Evolutionary conservation across 2,113 vertebrate genomes (phyloP).

Genomic region (Telmatochromis sp.): DNA sequence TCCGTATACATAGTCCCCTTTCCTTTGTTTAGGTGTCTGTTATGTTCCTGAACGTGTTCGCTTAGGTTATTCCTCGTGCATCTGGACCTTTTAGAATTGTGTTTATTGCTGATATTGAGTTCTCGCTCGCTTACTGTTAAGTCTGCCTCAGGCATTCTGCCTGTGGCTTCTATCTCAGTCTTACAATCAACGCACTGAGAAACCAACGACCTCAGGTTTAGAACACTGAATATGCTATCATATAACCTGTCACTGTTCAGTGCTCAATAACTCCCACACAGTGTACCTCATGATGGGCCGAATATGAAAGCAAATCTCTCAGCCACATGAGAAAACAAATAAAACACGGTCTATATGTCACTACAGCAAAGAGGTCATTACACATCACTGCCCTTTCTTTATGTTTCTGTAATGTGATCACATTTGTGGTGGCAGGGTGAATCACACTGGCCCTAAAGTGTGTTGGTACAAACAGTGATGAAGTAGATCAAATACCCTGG

Average conservation of each 20-base stretch:
- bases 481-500: constrained; percentile 18
- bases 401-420: constrained; percentile 33
- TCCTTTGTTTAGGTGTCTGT: not conserved
- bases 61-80: not conserved
- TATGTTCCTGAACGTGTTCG: not conserved
- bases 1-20: not conserved
- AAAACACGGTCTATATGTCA: not conserved
- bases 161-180: not conserved
- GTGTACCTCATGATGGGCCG: not conserved
- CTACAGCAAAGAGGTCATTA: not conserved
- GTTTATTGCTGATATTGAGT: not conserved
- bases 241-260: not conserved
- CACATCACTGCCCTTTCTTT: constrained; percentile 13
- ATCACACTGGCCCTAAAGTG: constrained; percentile 14
- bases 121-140: not conserved
- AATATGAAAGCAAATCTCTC: not conserved
- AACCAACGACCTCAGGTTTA: not conserved
- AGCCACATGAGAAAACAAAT: not conserved
- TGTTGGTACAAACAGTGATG: not conserved
- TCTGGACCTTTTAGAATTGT: not conserved
- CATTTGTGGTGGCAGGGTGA: not conserved
- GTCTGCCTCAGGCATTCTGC: not conserved
- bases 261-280: not conserved
- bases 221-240: not conserved
- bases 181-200: not conserved